Evolutionary conservation across 2,888 invertebrate genomes (phyloP).

Genomic region (Cordylochernes scorpioides): DNA sequence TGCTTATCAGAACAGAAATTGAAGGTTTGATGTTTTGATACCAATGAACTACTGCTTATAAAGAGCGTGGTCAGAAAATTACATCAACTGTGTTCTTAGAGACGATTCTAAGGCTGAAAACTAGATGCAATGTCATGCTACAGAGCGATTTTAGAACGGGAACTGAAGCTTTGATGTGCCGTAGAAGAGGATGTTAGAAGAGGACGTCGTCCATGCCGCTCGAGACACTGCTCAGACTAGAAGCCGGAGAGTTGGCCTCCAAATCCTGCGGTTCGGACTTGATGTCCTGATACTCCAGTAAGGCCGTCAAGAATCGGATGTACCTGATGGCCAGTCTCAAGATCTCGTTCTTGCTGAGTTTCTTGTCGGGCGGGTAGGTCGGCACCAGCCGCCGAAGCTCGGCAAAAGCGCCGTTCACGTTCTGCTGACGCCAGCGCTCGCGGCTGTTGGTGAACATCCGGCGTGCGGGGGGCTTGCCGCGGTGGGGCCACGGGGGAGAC

Average conservation of each 20-base stretch:
- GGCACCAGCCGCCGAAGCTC: slow-evolving; percentile 72
- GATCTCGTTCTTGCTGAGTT: slow-evolving; percentile 85
- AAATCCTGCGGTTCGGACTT: slow-evolving; percentile 17
- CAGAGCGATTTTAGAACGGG: no score
- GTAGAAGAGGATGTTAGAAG: no score
- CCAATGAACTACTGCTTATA: no score
- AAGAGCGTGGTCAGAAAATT: no score
- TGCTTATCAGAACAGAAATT: no score
- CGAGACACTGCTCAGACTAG: slow-evolving; percentile 10
- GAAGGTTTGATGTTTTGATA: no score
- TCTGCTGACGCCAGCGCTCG: slow-evolving; percentile 84
- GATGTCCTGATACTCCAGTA: slow-evolving; percentile 70
- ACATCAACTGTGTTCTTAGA: no score
- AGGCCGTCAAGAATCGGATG: slow-evolving; percentile 54
- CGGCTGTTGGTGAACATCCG: slow-evolving; percentile 75
- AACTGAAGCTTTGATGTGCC: no score
- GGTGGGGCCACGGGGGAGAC: no score
- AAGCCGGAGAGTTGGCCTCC: slow-evolving; percentile 3
- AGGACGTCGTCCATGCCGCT: slow-evolving; percentile 9
- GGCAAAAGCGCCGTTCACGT: slow-evolving; percentile 81
- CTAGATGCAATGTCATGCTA: no score
- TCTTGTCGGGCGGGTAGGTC: slow-evolving; percentile 86
- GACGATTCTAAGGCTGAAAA: no score
- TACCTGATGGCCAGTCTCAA: slow-evolving; percentile 77
- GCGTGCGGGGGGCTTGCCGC: no score